A percentile compares a stretch with the other conserved stretches of the same genome.
phyloP scores from a whole-genome alignment of 2,113 vertebrate genomes.

The Ceyx margarethae region DNA sequence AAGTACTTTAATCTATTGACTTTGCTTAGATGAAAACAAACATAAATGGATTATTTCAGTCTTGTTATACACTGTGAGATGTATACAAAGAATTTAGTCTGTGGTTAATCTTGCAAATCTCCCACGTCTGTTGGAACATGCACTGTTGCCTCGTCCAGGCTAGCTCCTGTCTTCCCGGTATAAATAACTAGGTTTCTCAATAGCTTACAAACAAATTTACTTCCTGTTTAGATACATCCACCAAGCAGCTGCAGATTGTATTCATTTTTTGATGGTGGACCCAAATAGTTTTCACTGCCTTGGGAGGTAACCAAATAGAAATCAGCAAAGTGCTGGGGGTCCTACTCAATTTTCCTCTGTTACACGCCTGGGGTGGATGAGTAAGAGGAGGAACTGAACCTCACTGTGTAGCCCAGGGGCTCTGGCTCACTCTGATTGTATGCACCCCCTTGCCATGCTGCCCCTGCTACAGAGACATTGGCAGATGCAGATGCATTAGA shows the following conservation, averaged over 20 bases:
- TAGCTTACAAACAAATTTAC: not conserved
- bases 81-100: not conserved
- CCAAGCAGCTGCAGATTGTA: not conserved
- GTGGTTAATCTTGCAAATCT: not conserved
- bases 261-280: not conserved
- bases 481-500: not conserved
- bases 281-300: not conserved
- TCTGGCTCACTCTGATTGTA: not conserved
- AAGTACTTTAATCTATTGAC: not conserved
- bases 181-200: not conserved
- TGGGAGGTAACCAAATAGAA: not conserved
- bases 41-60: not conserved
- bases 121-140: fast-evolving
- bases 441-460: fast-evolving
- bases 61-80: not conserved
- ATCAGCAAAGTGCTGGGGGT: not conserved
- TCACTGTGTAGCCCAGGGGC: not conserved
- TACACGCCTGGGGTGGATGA: not conserved
- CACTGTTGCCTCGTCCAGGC: not conserved
- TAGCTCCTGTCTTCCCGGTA: not conserved
- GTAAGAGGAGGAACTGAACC: not conserved
- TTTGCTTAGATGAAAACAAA: not conserved
- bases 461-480: not conserved
- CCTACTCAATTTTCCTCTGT: not conserved
- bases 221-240: not conserved